Base-by-base conservation (phyloP, 2,888 invertebrate species). In the Acrobasis consociella region DNA sequence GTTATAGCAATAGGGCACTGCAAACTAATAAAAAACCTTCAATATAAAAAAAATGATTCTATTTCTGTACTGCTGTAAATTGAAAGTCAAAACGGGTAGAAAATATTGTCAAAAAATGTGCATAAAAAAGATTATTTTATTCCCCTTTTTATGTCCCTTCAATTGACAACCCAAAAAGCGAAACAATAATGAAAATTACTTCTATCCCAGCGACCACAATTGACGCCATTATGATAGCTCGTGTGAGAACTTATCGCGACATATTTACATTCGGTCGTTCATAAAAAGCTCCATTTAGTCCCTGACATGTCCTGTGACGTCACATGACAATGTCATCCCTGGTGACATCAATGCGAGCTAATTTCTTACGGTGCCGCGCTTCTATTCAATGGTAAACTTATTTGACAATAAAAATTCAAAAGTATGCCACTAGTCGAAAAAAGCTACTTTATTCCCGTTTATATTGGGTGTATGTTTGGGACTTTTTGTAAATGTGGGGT, bases 291-390 rank as follows among this genome's bases (percentile, higher is more conserved):
- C 60, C 52, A 60, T 60, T 60, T 60, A 60, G 52, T 39, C 51
- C 51, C 60, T 52, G 52, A 56, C 59, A 60, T 50, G 38, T 39
- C 59, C 53, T 31, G 60, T 37, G 53, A 55, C 37, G 55, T 49
- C 62, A 46, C 49, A 15, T 37, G 38, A 49, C 62, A 49, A 22
- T 13, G 11, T 8, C 46, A 46, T 17, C 46, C 11, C 31, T 9
- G 11, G 52, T 17, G 81, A 81, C 82, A 84, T 90, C 86, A 91
- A 89, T 89, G 87, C 80, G 77, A 80, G 78, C 89, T 91, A 91
- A 92, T 91, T 92, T 83, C 89, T 87, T 88, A 88, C 89, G 90
- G 86, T 85, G 73, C 83, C 81, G 79, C 85, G 85, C 86, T 78
- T 83, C 84, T 76, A 80, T 78, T 71, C 75, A 72, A 76, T 76